Evolutionary conservation across 2,113 vertebrate genomes (phyloP).

Genomic region (Nymphicus hollandicus): DNA sequence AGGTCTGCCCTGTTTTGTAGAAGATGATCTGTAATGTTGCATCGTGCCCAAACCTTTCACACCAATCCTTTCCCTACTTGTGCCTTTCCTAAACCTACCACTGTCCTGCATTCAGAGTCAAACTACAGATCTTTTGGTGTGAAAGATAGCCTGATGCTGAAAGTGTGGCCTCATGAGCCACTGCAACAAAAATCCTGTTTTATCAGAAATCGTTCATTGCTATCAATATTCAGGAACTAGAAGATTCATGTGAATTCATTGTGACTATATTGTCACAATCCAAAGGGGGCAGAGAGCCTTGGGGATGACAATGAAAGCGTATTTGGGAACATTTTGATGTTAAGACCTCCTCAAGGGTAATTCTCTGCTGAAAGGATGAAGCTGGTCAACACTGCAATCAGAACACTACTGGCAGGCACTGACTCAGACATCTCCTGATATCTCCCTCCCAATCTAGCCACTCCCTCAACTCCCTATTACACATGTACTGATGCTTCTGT

Average conservation of each 20-base stretch:
- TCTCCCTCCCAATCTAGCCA: background rate
- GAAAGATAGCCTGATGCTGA: background rate
- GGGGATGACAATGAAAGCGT: background rate
- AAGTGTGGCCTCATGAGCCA: background rate
- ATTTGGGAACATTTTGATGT: background rate
- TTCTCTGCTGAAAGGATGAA: background rate
- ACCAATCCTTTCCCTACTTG: background rate
- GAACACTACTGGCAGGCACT: fast-evolving
- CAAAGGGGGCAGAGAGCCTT: background rate
- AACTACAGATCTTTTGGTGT: background rate
- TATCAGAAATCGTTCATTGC: background rate
- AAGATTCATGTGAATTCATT: no score
- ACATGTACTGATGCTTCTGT: background rate
- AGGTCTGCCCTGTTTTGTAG: background rate
- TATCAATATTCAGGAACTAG: background rate
- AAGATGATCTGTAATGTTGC: background rate
- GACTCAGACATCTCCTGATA: background rate
- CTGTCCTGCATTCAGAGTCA: background rate
- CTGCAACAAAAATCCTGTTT: background rate
- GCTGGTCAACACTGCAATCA: fast-evolving
- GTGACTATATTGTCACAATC: background rate
- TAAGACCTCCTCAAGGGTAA: background rate
- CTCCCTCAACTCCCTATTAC: background rate
- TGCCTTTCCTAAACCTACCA: background rate
- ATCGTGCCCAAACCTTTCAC: background rate